Evolutionary conservation across 1,140 invertebrate species (phyloP).

Genomic region (Drosophila mauritiana): DNA sequence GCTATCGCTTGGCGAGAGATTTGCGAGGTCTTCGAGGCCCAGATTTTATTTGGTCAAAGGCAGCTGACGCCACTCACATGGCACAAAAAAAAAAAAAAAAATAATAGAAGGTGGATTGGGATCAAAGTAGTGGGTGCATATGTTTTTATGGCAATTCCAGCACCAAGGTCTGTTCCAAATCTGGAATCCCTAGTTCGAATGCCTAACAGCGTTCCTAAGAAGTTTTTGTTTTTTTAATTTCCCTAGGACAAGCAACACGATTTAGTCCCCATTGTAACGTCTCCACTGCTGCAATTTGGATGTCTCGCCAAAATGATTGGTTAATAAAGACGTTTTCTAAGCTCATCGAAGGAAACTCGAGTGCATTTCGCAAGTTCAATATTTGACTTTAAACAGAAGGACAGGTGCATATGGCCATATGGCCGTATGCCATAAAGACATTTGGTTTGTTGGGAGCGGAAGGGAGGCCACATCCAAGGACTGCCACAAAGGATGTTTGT

Average conservation of each 20-base stretch:
- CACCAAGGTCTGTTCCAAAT: neutral
- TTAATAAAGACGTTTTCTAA: slow-evolving; percentile 28
- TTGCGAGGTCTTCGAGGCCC: neutral
- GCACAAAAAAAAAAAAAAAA: neutral
- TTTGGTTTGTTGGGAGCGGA: neutral
- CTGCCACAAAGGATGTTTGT: slow-evolving; percentile 30
- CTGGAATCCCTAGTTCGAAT: no score
- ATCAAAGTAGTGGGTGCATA: neutral
- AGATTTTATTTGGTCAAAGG: slow-evolving; percentile 25
- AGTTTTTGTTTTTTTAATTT: no score
- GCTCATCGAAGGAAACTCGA: slow-evolving; percentile 15
- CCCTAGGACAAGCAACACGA: neutral
- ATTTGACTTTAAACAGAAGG: slow-evolving; percentile 33
- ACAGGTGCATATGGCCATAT: slow-evolving; percentile 4
- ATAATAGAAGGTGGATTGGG: neutral
- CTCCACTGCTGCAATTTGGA: neutral
- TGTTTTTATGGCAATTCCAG: neutral
- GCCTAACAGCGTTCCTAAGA: no score
- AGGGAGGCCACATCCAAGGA: neutral
- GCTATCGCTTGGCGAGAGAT: slow-evolving; percentile 50
- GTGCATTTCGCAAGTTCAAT: slow-evolving; percentile 20
- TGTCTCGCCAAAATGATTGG: neutral
- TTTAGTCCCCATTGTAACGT: no score
- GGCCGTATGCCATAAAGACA: slow-evolving; percentile 37
- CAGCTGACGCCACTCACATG: slow-evolving; percentile 68